Evolutionary conservation across 2,113 vertebrate genomes (phyloP), one percentile per base, ranked within the genome.

Genomic region (Pedionomus torquatus): DNA sequence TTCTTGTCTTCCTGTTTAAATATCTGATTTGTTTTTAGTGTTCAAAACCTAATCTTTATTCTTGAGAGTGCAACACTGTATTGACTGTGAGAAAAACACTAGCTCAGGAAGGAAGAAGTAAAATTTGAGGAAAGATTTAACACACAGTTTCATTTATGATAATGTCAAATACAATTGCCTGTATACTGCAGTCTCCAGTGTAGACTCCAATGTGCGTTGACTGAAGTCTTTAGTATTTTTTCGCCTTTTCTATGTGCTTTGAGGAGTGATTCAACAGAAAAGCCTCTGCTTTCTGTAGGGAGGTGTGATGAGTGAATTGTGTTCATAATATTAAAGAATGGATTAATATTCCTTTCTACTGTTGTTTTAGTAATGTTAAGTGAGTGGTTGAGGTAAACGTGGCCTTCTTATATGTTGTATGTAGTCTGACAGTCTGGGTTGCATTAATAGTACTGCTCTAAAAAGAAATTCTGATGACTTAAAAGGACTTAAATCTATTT

Each of bases 61-160:
- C 65, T 51, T 55, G 65, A 39, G 25, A 60, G 41, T 70, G 44
- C 26, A 41, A 3, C 1, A 8, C 52, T 46, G n/a, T 63, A 30
- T 17, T 63, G 79, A 70, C 80, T 2, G 5, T 81, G 89, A 66
- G 68, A 93, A 83, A 83, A 90, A 70, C 25, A 39, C 41, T 65
- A 71, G 23, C 41, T 86, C 51, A 61, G 83, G 88, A 95, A 95
- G 58, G 87, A 94, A 93, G 66, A 85, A 86, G 28, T 90, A 90
- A 95, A 90, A 83, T 44, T n/a, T 92, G 80, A 93, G 72, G 68
- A 81, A 92, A 86, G 89, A 74, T 93, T 80, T 78, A 95, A 61
- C 28, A 49, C 54, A 19, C 14, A 41, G 23, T 86, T 93, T 80
- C 21, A 30, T 81, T 77, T 86, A 69, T 77, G 83, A 65, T 54